Percentiles rank a stretch among this genome's conserved stretches.
phyloP scores from a whole-genome alignment of 2,888 invertebrate species.

The Archaeoteleia sp. region DNA sequence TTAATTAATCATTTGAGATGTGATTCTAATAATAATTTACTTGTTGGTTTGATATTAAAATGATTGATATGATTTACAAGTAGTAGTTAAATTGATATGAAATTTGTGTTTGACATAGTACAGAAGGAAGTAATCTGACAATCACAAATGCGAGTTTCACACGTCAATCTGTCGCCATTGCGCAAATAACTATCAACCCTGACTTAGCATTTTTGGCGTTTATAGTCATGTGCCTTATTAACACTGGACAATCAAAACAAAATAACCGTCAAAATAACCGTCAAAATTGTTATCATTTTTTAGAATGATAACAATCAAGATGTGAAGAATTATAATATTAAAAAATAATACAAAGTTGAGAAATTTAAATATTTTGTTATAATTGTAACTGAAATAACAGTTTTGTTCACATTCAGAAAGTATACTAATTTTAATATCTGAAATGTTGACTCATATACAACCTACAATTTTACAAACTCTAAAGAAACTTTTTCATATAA shows the following conservation, averaged over 20 bases:
- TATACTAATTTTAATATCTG: no score
- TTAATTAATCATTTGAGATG: no score
- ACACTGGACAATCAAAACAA: conserved; percentile 39
- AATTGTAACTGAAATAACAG: no score
- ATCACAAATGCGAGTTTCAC: conserved; percentile 67
- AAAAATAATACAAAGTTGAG: background rate
- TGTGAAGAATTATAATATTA: no score
- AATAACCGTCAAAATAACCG: conserved; percentile 32
- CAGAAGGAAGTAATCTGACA: conserved; percentile 56
- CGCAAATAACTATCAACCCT: conserved; percentile 49
- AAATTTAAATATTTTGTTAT: background rate
- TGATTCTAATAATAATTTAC: no score
- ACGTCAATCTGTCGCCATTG: conserved; percentile 66
- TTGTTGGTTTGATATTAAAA: no score
- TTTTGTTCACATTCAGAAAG: no score
- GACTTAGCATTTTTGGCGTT: conserved; percentile 42
- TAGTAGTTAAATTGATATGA: no score
- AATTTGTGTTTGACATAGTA: conserved; percentile 5
- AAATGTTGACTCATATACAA: no score
- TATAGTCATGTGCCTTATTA: conserved; percentile 9
- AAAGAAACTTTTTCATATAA: background rate
- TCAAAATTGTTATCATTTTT: conserved; percentile 22
- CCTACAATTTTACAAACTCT: no score
- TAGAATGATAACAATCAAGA: background rate
- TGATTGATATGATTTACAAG: no score